Conservation (phyloP, 2,113 vertebrate species). For the Salminus brasiliensis region DNA sequence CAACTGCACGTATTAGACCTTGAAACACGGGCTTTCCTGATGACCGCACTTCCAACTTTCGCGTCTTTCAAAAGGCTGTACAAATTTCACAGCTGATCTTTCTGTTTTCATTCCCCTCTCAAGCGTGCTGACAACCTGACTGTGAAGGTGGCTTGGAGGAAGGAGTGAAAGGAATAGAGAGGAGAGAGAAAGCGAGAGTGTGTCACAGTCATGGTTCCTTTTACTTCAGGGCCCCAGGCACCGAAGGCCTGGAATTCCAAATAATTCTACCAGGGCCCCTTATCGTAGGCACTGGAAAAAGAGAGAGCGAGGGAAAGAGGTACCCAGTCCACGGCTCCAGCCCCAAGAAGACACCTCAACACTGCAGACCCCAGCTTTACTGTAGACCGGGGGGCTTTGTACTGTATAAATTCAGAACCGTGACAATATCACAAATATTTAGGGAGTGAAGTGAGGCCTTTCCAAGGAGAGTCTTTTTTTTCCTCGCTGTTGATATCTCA, state of each 20-base stretch:
- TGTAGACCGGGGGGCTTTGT: background rate
- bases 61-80: too few species aligned
- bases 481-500: conserved; percentile 15
- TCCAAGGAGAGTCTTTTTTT: background rate
- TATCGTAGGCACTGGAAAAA: background rate
- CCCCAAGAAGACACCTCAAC: background rate
- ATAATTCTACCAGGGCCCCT: conserved; percentile 26
- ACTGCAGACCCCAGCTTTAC: background rate
- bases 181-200: conserved; percentile 2
- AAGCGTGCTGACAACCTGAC: background rate
- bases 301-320: background rate
- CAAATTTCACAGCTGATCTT: background rate
- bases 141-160: background rate
- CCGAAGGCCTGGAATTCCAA: conserved; percentile 34
- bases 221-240: conserved; percentile 20
- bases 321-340: background rate
- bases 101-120: conserved; percentile 3
- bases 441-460: conserved; percentile 29
- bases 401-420: background rate
- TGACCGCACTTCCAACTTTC: background rate
- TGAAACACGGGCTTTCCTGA: background rate
- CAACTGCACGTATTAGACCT: background rate
- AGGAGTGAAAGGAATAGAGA: conserved; percentile 20
- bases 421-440: conserved; percentile 38
- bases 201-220: background rate